phyloP scores from a whole-genome alignment of 1,140 invertebrate species.

The Bicyclus anynana region DNA sequence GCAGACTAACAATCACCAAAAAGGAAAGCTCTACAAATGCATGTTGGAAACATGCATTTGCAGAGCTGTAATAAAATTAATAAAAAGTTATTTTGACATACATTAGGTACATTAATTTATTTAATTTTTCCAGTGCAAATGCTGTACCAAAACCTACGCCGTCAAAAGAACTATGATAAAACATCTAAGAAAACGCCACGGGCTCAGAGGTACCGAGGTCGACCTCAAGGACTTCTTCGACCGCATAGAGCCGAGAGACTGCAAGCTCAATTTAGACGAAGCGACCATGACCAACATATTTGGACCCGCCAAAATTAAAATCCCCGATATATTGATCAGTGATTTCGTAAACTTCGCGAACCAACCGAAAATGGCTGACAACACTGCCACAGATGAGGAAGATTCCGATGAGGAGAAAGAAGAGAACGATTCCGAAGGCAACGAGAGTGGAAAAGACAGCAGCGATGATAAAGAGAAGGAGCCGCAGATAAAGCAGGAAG shows the following conservation, averaged over 20 bases:
- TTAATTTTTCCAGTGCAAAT: slow-evolving; percentile 57
- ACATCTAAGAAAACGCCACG: slow-evolving; percentile 61
- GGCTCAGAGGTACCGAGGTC: slow-evolving; percentile 39
- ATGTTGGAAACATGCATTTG: no score
- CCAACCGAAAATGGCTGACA: slow-evolving; percentile 18
- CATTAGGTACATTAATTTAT: no score
- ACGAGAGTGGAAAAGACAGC: slow-evolving; percentile 28
- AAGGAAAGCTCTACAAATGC: no score
- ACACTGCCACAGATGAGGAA: neutral
- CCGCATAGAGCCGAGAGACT: slow-evolving; percentile 59
- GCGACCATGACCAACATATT: slow-evolving; percentile 60
- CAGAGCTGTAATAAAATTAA: no score
- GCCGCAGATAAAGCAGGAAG: slow-evolving; percentile 25
- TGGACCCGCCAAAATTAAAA: slow-evolving; percentile 50
- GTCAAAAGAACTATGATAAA: slow-evolving; percentile 61
- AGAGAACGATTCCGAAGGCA: slow-evolving; percentile 22
- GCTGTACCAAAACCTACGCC: slow-evolving; percentile 63
- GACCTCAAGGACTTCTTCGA: slow-evolving; percentile 52
- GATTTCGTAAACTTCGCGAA: slow-evolving; percentile 46
- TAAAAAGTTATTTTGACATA: no score
- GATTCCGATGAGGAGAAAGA: slow-evolving; percentile 20
- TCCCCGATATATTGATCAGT: slow-evolving; percentile 30
- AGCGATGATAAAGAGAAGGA: slow-evolving; percentile 20
- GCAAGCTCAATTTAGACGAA: slow-evolving; percentile 59
- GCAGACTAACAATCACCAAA: no score